Base-by-base conservation (phyloP, 1,140 invertebrate genomes). In the Pseudachorutes palmiensis region DNA sequence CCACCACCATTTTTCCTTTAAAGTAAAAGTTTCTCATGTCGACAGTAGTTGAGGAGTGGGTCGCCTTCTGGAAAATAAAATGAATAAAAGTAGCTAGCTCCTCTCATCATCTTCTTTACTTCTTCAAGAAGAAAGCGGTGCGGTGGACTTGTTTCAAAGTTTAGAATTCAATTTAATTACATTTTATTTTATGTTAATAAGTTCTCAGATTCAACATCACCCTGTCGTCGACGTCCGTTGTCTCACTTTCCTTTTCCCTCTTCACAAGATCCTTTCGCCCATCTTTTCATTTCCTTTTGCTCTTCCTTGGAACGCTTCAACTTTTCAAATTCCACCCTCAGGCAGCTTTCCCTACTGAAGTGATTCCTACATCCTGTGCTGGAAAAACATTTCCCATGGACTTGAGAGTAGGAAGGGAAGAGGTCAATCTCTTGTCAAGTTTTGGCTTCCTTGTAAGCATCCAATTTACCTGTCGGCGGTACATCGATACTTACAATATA, bases 111-210 rank as follows among this genome's bases (percentile, higher is more conserved):
- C n/a, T n/a, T n/a, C n/a, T n/a, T n/a, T n/a, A n/a, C n/a, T n/a
- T n/a, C n/a, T n/a, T n/a, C n/a, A n/a, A n/a, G n/a, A n/a, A n/a
- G n/a, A n/a, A n/a, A n/a, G n/a, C n/a, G n/a, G n/a, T n/a, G n/a
- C n/a, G n/a, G n/a, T n/a, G n/a, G n/a, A n/a, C n/a, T n/a, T n/a
- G n/a, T n/a, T n/a, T n/a, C n/a, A n/a, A 45, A 12, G 36, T 19
- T 45, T 26, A 12, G 51, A 55, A 55, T 55, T 55, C 51, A 9
- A 5, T 26, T 55, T 55, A 55, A 55, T 55, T 55, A 55, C 51
- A 24, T 55, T 55, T 55, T 55, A 55, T 55, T 55, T 55, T 55
- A 55, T 55, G 51, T 55, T 55, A 55, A 55, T 55, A 26, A 26
- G 9, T 55, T 22, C 24, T 19, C 9, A 55, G 24, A 55, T 55